Percentiles rank a stretch among this genome's conserved stretches.
Conservation (phyloP, 2,113 vertebrate species). For the Atrichornis clamosus region DNA sequence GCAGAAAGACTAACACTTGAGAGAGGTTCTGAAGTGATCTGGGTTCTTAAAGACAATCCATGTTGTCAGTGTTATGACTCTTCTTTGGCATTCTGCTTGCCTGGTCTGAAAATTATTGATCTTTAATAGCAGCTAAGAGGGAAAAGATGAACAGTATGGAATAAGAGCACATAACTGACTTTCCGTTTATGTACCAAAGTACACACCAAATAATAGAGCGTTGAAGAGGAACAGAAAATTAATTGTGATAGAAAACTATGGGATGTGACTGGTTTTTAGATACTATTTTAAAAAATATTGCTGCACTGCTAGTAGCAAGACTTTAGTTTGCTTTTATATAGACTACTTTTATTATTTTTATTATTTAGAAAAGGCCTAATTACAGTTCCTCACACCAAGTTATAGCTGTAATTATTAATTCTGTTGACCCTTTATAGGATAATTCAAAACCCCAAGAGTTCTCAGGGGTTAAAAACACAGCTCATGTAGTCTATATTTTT, state of each 20-base stretch:
- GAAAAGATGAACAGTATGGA: neutral
- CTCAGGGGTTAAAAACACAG: neutral
- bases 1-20: neutral
- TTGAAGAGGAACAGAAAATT: neutral
- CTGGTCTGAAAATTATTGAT: neutral
- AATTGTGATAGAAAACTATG: neutral
- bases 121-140: neutral
- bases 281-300: neutral
- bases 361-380: constrained; percentile 52
- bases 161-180: neutral
- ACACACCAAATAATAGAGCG: neutral
- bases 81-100: neutral
- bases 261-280: neutral
- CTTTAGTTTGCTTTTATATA: constrained; percentile 13
- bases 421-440: constrained; percentile 42
- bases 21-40: neutral
- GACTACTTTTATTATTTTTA: constrained; percentile 29
- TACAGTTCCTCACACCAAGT: constrained; percentile 1
- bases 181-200: neutral
- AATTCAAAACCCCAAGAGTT: constrained; percentile 51
- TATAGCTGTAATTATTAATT: constrained; percentile 59
- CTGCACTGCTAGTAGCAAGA: neutral
- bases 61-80: neutral
- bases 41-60: neutral
- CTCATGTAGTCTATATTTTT: neutral